Evolutionary conservation across 2,888 invertebrate species (phyloP).

Genomic region (Drosophila meridiana): DNA sequence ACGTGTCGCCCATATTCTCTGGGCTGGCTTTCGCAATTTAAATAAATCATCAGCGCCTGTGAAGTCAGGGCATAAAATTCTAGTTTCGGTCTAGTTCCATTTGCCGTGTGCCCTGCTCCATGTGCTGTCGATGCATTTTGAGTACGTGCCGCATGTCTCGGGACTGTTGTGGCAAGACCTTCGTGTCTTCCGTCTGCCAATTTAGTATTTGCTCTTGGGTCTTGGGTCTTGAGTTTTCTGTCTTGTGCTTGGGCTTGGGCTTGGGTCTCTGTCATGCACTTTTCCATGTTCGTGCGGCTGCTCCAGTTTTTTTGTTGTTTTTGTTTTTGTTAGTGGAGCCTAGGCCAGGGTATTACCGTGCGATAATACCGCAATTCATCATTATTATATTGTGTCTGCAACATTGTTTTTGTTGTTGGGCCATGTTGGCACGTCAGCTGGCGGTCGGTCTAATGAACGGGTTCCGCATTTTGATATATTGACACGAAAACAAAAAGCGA

Average conservation of each 20-base stretch:
- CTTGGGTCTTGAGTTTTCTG: constrained; percentile 19
- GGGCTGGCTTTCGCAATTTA: constrained; percentile 75
- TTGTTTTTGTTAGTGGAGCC: constrained; percentile 40
- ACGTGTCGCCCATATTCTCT: constrained; percentile 58
- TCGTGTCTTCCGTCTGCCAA: constrained; percentile 50
- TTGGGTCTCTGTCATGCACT: constrained; percentile 45
- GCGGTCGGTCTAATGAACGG: constrained; percentile 67
- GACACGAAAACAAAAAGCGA: constrained; percentile 50
- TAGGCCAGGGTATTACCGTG: constrained; percentile 70
- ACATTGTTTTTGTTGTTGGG: constrained; percentile 24
- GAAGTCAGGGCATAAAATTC: constrained; percentile 26
- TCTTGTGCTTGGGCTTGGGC: constrained; percentile 18
- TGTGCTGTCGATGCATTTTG: constrained; percentile 71
- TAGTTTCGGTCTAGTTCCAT: constrained; percentile 26
- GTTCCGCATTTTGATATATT: constrained; percentile 76
- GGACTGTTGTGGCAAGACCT: constrained; percentile 24
- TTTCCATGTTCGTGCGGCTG: constrained; percentile 73
- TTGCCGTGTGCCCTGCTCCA: constrained; percentile 16
- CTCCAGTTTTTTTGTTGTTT: constrained; percentile 61
- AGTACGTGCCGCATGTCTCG: constrained; percentile 56
- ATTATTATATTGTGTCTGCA: constrained; percentile 73
- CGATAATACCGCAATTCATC: constrained; percentile 82
- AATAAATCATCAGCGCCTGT: constrained; percentile 80
- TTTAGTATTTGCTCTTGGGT: constrained; percentile 70
- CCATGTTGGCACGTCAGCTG: constrained; percentile 52